Percentiles rank a stretch among this genome's conserved stretches.
Evolutionary conservation across 2,888 invertebrate genomes (phyloP).

Genomic region (Agriopis marginaria): DNA sequence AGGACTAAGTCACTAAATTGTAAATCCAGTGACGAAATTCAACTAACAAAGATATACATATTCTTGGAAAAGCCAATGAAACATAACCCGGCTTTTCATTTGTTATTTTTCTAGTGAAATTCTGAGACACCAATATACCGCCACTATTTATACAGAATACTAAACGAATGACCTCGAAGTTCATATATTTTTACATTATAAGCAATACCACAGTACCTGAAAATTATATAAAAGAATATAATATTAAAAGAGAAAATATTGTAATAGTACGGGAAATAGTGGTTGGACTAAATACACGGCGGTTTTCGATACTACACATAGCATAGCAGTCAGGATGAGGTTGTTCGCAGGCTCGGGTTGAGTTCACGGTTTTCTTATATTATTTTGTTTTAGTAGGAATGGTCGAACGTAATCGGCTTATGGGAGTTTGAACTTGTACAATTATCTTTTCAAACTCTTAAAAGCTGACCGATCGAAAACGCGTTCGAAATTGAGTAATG

Average conservation of each 20-base stretch:
- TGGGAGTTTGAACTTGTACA: constrained; percentile 35
- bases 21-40: not conserved
- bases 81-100: not conserved
- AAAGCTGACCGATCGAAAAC: constrained; percentile 10
- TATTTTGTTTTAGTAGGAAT: constrained; percentile 37
- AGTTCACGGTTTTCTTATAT: constrained; percentile 51
- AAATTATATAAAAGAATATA: constrained; percentile 65
- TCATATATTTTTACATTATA: constrained; percentile 78
- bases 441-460: constrained; percentile 9
- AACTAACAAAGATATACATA: not conserved
- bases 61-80: not conserved
- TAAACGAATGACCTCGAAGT: constrained; percentile 59
- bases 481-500: constrained; percentile 7
- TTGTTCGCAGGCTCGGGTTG: constrained; percentile 54
- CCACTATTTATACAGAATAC: constrained; percentile 60
- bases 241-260: constrained; percentile 58
- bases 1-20: not conserved
- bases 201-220: constrained; percentile 85
- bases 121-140: constrained; percentile 59
- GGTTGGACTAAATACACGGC: constrained; percentile 66
- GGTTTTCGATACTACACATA: constrained; percentile 54
- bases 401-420: constrained; percentile 47
- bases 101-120: constrained; percentile 35
- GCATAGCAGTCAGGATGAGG: constrained; percentile 49
- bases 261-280: constrained; percentile 74